A percentile compares a stretch with the other conserved stretches of the same genome.
These are phyloP conservation scores for Mongoloraphidia duomilia DNA, from an alignment of 2,888 invertebrate species.

Conservation along the genomic window DNA sequence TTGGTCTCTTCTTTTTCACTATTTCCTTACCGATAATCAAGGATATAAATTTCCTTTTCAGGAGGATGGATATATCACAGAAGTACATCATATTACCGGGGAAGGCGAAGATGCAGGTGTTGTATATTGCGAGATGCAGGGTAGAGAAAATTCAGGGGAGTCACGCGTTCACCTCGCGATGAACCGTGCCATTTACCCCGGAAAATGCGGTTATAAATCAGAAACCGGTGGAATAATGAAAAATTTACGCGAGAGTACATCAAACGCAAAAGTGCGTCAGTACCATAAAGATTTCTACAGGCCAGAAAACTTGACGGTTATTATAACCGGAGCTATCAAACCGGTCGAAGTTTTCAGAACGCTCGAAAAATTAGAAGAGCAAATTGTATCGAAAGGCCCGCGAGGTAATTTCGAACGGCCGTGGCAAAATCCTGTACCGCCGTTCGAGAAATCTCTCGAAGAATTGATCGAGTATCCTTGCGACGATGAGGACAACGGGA, in stretches of 20 bases:
- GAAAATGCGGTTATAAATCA: conserved; percentile 67
- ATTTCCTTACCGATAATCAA: background rate
- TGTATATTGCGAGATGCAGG: conserved; percentile 94
- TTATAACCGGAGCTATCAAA: conserved; percentile 69
- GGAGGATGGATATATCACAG: conserved; percentile 73
- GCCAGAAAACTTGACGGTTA: conserved; percentile 73
- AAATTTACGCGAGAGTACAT: conserved; percentile 68
- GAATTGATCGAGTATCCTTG: conserved; percentile 55
- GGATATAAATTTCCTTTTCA: conserved; percentile 20
- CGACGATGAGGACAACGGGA: conserved; percentile 71
- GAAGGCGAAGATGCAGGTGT: conserved; percentile 85
- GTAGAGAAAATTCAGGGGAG: conserved; percentile 66
- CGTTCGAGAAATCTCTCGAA: conserved; percentile 39
- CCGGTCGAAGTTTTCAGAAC: conserved; percentile 60
- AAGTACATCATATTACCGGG: conserved; percentile 83
- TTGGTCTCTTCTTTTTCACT: too few species aligned
- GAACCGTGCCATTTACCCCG: conserved; percentile 60
- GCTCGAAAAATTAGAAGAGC: conserved; percentile 57
- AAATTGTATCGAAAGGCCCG: conserved; percentile 49
- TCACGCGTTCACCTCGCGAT: conserved; percentile 50
- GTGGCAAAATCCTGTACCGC: conserved; percentile 60
- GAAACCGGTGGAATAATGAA: conserved; percentile 76
- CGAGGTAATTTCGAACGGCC: conserved; percentile 50
- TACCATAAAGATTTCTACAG: conserved; percentile 81
- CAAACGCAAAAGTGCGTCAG: conserved; percentile 61